Conservation (phyloP, 1,140 invertebrate genomes). For the Tetranychus urticae region DNA sequence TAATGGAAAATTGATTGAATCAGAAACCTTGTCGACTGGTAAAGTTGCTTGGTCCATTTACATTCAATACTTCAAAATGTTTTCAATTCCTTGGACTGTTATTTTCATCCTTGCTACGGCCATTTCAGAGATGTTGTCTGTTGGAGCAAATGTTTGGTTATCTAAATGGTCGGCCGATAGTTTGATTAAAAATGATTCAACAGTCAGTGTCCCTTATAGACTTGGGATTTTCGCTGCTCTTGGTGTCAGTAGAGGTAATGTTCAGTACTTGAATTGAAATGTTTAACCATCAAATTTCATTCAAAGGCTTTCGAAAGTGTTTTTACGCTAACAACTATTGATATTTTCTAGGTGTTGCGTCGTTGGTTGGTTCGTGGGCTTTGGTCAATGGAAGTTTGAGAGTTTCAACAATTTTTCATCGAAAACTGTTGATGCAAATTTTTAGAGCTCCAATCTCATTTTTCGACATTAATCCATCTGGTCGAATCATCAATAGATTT, state of each 20-base stretch:
- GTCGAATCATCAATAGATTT: slow-evolving; percentile 27
- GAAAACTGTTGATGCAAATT: slow-evolving; percentile 17
- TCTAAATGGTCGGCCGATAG: slow-evolving; percentile 29
- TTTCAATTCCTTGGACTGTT: slow-evolving; percentile 8
- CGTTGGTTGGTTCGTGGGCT: background rate
- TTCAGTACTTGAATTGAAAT: too few species aligned
- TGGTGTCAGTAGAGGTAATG: background rate
- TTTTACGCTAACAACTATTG: background rate
- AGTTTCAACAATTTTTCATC: slow-evolving; percentile 13
- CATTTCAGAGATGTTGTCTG: slow-evolving; percentile 33
- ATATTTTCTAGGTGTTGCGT: background rate
- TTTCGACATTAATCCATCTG: slow-evolving; percentile 30
- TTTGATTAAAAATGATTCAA: slow-evolving; percentile 15
- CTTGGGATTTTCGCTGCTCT: background rate
- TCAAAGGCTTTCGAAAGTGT: too few species aligned
- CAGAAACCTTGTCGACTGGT: slow-evolving; percentile 67
- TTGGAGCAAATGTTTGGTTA: slow-evolving; percentile 79
- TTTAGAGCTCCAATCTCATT: slow-evolving; percentile 21
- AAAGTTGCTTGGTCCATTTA: slow-evolving; percentile 72
- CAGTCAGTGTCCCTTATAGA: slow-evolving; percentile 56
- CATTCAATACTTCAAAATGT: slow-evolving; percentile 25
- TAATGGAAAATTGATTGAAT: slow-evolving; percentile 44
- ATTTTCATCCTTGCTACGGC: slow-evolving; percentile 12
- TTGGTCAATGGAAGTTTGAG: background rate
- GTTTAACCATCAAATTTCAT: too few species aligned